Conservation (phyloP, 2,888 invertebrate species). For the Nephrotoma guestfalica region DNA sequence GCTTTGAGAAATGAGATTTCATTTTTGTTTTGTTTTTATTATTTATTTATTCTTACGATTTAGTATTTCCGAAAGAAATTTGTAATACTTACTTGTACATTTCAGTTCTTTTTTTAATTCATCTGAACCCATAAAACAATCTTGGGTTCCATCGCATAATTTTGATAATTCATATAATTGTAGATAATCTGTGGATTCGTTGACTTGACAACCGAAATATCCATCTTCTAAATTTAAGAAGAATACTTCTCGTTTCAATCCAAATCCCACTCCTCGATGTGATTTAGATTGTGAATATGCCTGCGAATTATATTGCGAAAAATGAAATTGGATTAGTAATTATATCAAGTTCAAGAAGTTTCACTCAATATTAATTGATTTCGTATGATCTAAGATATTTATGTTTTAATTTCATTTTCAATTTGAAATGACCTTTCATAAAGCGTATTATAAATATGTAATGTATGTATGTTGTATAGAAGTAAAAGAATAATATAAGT, state of each 20-base stretch:
- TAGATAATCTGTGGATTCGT: conserved; percentile 87
- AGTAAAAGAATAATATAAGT: background rate
- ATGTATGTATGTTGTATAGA: background rate
- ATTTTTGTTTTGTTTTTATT: background rate
- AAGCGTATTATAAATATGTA: background rate
- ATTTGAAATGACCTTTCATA: conserved; percentile 2
- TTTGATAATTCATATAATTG: conserved; percentile 90
- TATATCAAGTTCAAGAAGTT: background rate
- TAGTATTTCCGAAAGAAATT: background rate
- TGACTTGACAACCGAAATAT: conserved; percentile 94
- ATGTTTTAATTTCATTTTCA: conserved; percentile 1
- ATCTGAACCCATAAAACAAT: conserved; percentile 86
- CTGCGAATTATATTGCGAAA: conserved; percentile 16
- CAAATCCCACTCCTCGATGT: conserved; percentile 45
- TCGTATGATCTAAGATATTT: background rate
- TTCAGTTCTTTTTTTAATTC: conserved; percentile 79
- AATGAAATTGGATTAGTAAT: conserved; percentile 2
- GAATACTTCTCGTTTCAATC: conserved; percentile 85
- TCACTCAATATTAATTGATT: background rate
- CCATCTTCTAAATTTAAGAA: conserved; percentile 95
- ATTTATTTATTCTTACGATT: background rate
- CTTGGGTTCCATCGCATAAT: conserved; percentile 79
- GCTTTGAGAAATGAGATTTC: background rate
- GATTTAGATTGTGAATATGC: conserved; percentile 49
- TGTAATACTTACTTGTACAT: conserved; percentile 66